Percentiles rank a stretch among this genome's conserved stretches.
Evolutionary conservation across 2,797 vertebrate genomes (phyloP).

Genomic region (Enteromius treurensis): DNA sequence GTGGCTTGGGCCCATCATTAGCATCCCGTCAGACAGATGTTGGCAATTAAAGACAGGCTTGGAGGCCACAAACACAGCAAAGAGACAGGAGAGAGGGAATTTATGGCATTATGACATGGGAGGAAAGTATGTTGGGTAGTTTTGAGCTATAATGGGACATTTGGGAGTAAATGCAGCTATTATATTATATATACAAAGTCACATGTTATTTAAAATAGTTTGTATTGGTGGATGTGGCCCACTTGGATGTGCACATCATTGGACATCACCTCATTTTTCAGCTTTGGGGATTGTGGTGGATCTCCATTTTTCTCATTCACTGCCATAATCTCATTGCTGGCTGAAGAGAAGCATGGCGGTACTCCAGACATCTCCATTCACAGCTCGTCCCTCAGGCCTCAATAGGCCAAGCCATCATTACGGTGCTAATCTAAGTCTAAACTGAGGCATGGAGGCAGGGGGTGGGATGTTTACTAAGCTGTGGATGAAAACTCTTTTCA

Average conservation of each 20-base stretch:
- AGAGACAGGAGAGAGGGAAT: constrained; percentile 28
- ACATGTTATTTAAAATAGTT: constrained; percentile 7
- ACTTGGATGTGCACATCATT: not conserved
- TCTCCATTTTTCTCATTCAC: constrained; percentile 20
- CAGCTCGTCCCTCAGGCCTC: constrained; percentile 33
- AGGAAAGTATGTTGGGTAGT: constrained; percentile 31
- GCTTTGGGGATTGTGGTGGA: constrained; percentile 19
- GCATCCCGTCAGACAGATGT: constrained; percentile 49
- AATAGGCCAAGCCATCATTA: constrained; percentile 51
- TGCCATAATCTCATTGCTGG: constrained; percentile 21
- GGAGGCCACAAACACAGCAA: constrained; percentile 31
- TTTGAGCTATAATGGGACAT: constrained; percentile 34
- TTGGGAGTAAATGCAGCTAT: constrained; percentile 47
- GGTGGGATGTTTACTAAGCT: constrained; percentile 50
- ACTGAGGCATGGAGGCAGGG: constrained; percentile 29
- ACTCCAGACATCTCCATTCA: constrained; percentile 36
- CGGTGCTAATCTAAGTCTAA: constrained; percentile 52
- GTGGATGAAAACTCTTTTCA: constrained; percentile 48
- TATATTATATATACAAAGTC: constrained; percentile 21
- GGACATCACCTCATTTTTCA: not conserved
- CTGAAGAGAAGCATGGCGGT: constrained; percentile 27
- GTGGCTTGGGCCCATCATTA: constrained; percentile 49
- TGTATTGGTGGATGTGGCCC: not conserved
- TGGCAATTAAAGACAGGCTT: constrained; percentile 16
- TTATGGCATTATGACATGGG: constrained; percentile 43